These are phyloP conservation scores for Eupsilia transversa DNA, from an alignment of 2,888 invertebrate genomes.

Conservation along the genomic window DNA sequence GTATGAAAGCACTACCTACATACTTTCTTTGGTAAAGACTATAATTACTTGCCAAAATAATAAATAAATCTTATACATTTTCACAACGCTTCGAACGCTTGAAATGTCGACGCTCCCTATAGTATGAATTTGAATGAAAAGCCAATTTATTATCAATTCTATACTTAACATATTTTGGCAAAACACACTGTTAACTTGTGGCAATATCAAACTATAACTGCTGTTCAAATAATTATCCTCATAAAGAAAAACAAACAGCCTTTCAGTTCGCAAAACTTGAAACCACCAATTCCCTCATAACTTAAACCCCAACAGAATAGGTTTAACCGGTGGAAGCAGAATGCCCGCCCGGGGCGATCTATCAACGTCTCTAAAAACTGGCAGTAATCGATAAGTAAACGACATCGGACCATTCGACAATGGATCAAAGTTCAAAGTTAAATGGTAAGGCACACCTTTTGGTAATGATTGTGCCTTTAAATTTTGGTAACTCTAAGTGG, in stretches of 20 bases:
- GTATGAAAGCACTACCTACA: too few relatives aligned
- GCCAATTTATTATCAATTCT: background rate
- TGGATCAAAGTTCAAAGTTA: conserved; percentile 69
- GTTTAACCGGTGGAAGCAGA: conserved; percentile 78
- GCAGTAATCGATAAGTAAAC: conserved; percentile 81
- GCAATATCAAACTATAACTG: too few relatives aligned
- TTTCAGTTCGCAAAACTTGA: background rate
- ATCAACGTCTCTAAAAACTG: conserved; percentile 85
- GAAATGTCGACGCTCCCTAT: background rate
- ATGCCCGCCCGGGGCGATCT: conserved; percentile 78
- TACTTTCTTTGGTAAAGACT: too few relatives aligned
- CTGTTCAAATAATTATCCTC: background rate
- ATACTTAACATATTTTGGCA: background rate
- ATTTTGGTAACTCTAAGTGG: conserved; percentile 11
- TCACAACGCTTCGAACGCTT: background rate
- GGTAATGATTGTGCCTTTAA: conserved; percentile 35
- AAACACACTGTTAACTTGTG: background rate
- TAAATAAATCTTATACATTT: background rate
- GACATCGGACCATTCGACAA: conserved; percentile 68
- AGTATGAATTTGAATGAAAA: background rate
- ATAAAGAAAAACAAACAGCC: background rate
- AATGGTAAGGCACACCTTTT: conserved; percentile 55
- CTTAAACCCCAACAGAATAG: conserved; percentile 48
- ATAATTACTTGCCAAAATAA: background rate
- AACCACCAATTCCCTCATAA: background rate